Evolutionary conservation across 1,140 invertebrate genomes (phyloP), one percentile per base, ranked within the genome.

Genomic region (Coptotermes formosanus): DNA sequence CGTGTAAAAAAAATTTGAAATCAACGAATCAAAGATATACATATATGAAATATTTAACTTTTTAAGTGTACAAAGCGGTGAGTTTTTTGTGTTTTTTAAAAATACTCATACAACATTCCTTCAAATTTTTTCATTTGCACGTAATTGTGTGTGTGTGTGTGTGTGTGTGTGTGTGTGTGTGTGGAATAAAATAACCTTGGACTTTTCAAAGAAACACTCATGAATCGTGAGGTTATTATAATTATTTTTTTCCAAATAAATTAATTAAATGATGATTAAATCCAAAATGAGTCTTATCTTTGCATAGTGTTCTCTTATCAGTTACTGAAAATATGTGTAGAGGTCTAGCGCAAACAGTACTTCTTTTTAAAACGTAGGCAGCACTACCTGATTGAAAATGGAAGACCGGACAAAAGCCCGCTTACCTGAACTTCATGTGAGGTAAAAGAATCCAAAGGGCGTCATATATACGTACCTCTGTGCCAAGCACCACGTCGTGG

Each of bases 241-340:
- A 75, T 75, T 64, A 64, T 75, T 75, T 75, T 75, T 75, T 75
- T 75, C 64, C 64, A 75, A 75, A 75, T 75, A 75, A 75, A 30
- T 30, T 30, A 30, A 30, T 75, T 75, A 75, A 75, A 75, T 75
- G 9, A 75, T 30, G 1, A 75, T 75, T 75, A 75, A 75, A 30
- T 75, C 64, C 64, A n/a, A 30, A 25, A 30, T 16, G 30, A 75
- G 64, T n/a, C 4, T 75, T 75, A 75, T 75, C 64, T 75, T 75
- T 75, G 25, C 25, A 25, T 75, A 4, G 19, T 4, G 19, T 55
- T 55, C 1, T 55, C 19, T 16, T 55, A 55, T 16, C 52, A 55
- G 19, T 55, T 55, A 12, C 52, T 19, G 19, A 19, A 21, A 55
- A 4, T 55, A 4, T 55, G 19, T 21, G 3, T 21, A 55, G 19